Base-by-base conservation (phyloP, 2,888 invertebrate genomes). In the Agonum fuliginosum region DNA sequence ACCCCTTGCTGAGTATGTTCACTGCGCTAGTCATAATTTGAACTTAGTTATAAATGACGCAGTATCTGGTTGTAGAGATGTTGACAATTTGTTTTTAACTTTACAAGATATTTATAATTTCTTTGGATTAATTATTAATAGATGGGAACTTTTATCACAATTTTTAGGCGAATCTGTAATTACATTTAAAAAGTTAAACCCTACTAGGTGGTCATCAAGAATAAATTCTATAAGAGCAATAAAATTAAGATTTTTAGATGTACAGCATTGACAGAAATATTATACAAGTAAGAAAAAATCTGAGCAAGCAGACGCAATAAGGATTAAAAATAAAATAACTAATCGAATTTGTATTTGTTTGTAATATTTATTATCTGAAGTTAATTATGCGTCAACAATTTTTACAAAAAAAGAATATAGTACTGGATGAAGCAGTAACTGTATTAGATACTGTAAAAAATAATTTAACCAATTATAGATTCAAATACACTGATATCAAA, bases 191-290 rank as follows among this genome's bases (percentile, higher is more conserved):
- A 81, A 81, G 80, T 74, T 83, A 74, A 83, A 83, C 82, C 82
- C 83, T 37, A 83, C 83, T 78, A 81, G 83, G 79, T 83, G 83
- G 82, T 81, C 82, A 41, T 80, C 81, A 54, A 81, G 82, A 78
- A 75, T 81, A 20, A 80, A 80, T 78, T 78, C 81, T 20, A 79
- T 82, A 80, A 73, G 78, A 76, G 81, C 81, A 78, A 78, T 82
- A 37, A 80, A 82, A 78, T 78, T 80, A 76, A 78, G 80, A 41
- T 81, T 79, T 80, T 78, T 79, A 20, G 79, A 81, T 80, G 79
- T 30, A 81, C 79, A 80, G 79, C 79, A 51, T 75, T 81, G 24
- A 71, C 80, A 27, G 79, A 81, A 80, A 81, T 81, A 51, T 70
- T 75, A 62, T 78, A 78, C 78, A 43, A 80, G 77, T 74, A 51